These are phyloP conservation scores for Monochamus saltuarius DNA, from an alignment of 1,140 invertebrate genomes.

Conservation along the genomic window DNA sequence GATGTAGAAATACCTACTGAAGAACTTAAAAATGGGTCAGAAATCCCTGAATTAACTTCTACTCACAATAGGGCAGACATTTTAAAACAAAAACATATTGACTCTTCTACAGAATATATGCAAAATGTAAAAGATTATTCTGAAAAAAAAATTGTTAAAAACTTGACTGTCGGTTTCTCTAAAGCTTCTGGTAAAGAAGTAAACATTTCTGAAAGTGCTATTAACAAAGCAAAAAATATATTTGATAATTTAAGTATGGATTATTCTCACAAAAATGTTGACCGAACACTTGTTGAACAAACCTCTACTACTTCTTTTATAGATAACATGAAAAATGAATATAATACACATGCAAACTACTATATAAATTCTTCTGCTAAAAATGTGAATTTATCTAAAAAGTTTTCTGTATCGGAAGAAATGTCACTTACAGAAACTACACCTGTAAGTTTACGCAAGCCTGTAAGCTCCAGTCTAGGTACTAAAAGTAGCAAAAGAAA, in stretches of 20 bases:
- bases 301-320: too few relatives aligned
- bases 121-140: too few relatives aligned
- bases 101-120: too few relatives aligned
- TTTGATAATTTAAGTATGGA: slow-evolving; percentile 34
- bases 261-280: too few relatives aligned
- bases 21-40: not conserved
- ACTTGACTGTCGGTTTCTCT: slow-evolving; percentile 23
- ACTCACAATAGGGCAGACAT: not conserved
- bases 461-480: not conserved
- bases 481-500: slow-evolving; percentile 19
- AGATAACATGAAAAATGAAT: not conserved
- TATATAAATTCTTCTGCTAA: not conserved
- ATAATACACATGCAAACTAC: slow-evolving; percentile 4
- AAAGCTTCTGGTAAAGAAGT: slow-evolving; percentile 28
- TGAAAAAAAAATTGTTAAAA: too few relatives aligned
- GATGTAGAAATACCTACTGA: slow-evolving; percentile 17
- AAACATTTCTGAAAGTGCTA: slow-evolving; percentile 22
- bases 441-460: not conserved
- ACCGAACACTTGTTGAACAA: too few relatives aligned
- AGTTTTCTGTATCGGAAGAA: slow-evolving; percentile 4
- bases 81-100: too few relatives aligned
- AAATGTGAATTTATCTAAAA: not conserved
- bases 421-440: not conserved
- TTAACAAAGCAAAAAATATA: slow-evolving; percentile 35
- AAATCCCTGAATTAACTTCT: not conserved